phyloP scores from a whole-genome alignment of 2,113 vertebrate genomes.

The Phoenicopterus ruber region DNA sequence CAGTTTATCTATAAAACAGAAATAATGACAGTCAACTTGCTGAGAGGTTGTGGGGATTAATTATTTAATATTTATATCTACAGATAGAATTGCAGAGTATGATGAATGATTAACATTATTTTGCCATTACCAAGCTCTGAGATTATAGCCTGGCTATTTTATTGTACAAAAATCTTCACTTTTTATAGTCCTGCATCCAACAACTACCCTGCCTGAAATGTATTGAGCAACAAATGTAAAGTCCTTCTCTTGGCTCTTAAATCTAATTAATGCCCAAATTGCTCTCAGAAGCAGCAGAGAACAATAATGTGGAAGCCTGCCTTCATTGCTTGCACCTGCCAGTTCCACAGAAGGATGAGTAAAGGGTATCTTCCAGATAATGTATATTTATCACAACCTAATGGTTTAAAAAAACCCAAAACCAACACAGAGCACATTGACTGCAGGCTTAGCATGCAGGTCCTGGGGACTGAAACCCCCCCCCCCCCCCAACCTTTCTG shows the following conservation, averaged over 20 bases:
- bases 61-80: conserved; percentile 5
- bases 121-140: neutral
- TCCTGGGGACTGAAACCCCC: neutral
- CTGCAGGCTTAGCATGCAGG: neutral
- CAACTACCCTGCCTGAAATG: neutral
- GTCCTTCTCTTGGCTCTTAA: neutral
- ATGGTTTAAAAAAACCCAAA: neutral
- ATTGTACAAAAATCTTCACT: neutral
- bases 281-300: neutral
- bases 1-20: neutral
- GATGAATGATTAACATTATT: neutral
- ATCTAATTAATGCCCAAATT: neutral
- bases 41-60: neutral
- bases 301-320: neutral
- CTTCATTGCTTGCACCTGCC: neutral
- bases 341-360: neutral
- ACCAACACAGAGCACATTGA: neutral
- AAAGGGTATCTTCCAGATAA: neutral
- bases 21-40: neutral
- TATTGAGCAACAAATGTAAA: neutral
- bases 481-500: neutral
- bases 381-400: neutral
- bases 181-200: neutral
- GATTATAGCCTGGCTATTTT: neutral
- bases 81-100: neutral